phyloP scores from a whole-genome alignment of 2,113 vertebrate species.

The Rhegmatorhina hoffmannsi region DNA sequence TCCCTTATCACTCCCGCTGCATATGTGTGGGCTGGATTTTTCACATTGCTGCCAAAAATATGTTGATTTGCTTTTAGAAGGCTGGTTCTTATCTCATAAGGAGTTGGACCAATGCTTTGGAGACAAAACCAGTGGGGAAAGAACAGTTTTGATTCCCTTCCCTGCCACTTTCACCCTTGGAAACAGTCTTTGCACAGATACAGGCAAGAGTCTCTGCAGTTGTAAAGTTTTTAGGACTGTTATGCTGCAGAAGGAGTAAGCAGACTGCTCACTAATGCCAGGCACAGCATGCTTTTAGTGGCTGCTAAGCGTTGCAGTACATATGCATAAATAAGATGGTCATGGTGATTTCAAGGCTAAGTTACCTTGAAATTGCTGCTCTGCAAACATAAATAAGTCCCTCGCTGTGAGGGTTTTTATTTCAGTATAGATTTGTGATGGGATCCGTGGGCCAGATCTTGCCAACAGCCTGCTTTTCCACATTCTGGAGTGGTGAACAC shows the following conservation, averaged over 20 bases:
- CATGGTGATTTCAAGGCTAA: conserved; percentile 41
- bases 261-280: neutral
- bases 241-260: neutral
- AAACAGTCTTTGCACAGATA: neutral
- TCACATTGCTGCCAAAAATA: neutral
- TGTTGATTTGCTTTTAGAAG: neutral
- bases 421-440: neutral
- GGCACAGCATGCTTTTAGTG: neutral
- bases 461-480: neutral
- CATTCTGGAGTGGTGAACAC: neutral
- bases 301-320: neutral
- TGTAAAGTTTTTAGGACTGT: neutral
- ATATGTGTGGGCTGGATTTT: neutral
- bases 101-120: neutral
- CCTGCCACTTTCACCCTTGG: neutral
- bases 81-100: neutral
- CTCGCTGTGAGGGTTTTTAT: neutral
- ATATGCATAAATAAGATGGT: conserved; percentile 45
- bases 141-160: neutral
- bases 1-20: fast-evolving
- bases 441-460: neutral
- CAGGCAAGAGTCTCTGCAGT: neutral
- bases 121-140: neutral
- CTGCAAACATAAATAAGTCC: conserved; percentile 4
- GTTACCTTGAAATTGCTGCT: conserved; percentile 49